Conservation (phyloP, 2,888 invertebrate genomes). For the Eupeodes latifasciatus region DNA sequence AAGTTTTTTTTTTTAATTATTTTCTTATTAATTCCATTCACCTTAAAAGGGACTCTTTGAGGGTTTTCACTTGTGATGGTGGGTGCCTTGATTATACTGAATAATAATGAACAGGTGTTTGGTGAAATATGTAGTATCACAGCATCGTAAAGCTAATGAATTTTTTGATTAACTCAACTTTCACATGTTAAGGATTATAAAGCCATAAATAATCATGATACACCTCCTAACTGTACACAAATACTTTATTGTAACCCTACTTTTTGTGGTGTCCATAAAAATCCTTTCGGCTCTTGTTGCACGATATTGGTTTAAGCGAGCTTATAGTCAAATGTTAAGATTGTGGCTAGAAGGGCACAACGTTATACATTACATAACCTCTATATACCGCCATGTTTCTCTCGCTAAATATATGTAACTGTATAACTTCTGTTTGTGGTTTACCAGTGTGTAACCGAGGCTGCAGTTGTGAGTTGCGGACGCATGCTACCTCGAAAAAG, state of each 20-base stretch:
- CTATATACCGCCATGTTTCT: conserved; percentile 50
- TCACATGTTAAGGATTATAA: conserved; percentile 46
- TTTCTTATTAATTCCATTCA: too few relatives aligned
- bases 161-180: conserved; percentile 55
- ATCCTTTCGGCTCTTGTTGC: conserved; percentile 49
- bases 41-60: too few relatives aligned
- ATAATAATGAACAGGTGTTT: conserved; percentile 55
- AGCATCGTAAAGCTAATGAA: conserved; percentile 23
- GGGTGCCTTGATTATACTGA: too few relatives aligned
- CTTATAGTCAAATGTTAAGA: conserved; percentile 45
- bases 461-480: conserved; percentile 41
- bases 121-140: conserved; percentile 9
- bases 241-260: conserved; percentile 17
- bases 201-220: conserved; percentile 57
- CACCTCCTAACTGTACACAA: conserved; percentile 40
- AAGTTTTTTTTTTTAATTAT: too few relatives aligned
- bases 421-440: conserved; percentile 45
- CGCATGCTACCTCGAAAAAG: conserved; percentile 53
- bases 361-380: conserved; percentile 65
- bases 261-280: conserved; percentile 15
- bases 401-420: conserved; percentile 4
- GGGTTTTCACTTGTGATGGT: too few relatives aligned
- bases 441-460: conserved; percentile 49
- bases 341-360: conserved; percentile 67
- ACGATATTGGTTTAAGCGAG: conserved; percentile 6